Evolutionary conservation across 2,113 vertebrate genomes (phyloP).

Genomic region (Cyphomyrus discorhynchus): DNA sequence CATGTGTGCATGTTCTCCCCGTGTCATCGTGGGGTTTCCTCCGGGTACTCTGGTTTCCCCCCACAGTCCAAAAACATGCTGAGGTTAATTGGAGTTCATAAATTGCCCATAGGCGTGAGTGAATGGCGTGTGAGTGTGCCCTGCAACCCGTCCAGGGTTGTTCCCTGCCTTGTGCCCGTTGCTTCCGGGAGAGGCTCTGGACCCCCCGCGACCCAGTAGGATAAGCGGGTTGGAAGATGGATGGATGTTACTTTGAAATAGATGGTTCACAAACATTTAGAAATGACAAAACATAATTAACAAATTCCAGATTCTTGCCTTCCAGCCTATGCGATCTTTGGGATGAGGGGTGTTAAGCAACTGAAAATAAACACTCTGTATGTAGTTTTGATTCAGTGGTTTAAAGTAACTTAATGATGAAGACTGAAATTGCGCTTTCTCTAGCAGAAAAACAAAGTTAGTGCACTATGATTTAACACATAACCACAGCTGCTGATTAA

Average conservation of each 20-base stretch:
- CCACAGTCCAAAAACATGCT: no score
- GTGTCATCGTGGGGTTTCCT: no score
- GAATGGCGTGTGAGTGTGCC: no score
- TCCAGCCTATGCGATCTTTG: neutral
- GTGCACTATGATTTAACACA: conserved; percentile 6
- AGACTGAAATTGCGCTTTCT: conserved; percentile 11
- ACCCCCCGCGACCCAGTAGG: no score
- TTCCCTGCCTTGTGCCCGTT: no score
- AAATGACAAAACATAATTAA: neutral
- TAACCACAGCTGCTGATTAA: neutral
- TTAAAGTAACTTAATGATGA: conserved; percentile 18
- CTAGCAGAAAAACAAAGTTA: conserved; percentile 9
- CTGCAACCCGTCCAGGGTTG: no score
- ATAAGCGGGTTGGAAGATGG: no score
- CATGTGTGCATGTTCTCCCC: no score
- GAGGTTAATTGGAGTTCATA: no score
- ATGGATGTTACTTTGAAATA: neutral
- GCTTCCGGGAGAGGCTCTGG: no score
- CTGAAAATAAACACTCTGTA: neutral
- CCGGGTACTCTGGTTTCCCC: no score
- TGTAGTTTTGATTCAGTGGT: neutral
- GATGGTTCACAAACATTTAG: neutral
- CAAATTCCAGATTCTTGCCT: neutral
- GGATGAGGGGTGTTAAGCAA: conserved; percentile 11
- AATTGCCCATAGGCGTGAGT: no score